Evolutionary conservation across 2,797 vertebrate genomes (phyloP).

Genomic region (Cyclopterus lumpus): DNA sequence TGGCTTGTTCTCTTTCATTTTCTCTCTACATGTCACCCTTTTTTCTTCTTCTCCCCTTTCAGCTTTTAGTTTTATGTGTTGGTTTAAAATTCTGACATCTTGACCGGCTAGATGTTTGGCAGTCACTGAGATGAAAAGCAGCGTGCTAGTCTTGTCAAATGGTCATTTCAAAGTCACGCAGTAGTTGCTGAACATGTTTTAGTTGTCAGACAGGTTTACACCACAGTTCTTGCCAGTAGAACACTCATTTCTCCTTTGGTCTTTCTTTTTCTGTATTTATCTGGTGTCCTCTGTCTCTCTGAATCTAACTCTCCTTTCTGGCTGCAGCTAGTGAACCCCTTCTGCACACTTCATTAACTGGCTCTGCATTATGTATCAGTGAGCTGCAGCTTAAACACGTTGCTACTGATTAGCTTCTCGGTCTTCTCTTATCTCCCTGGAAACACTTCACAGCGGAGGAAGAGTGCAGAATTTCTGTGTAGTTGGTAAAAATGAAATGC

Average conservation of each 20-base stretch:
- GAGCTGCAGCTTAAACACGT: conserved; percentile 42
- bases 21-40: conserved; percentile 11
- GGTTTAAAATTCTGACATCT: conserved; percentile 26
- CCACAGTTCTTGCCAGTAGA: background rate
- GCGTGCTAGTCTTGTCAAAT: conserved; percentile 36
- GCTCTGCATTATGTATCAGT: conserved; percentile 62
- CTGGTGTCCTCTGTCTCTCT: background rate
- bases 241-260: conserved; percentile 27
- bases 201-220: conserved; percentile 28
- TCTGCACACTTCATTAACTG: conserved; percentile 40
- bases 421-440: conserved; percentile 32
- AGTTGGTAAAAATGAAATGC: conserved; percentile 27
- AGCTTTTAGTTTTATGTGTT: conserved; percentile 10
- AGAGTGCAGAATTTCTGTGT: background rate
- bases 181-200: conserved; percentile 40
- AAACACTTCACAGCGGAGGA: conserved; percentile 18
- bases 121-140: conserved; percentile 44
- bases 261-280: background rate
- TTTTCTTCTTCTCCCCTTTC: background rate
- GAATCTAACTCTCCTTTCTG: conserved; percentile 7
- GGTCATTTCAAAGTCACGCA: conserved; percentile 22
- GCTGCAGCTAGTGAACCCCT: conserved; percentile 38
- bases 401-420: conserved; percentile 40
- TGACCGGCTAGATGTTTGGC: conserved; percentile 32
- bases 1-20: conserved; percentile 54